Evolutionary conservation across 2,797 vertebrate species (phyloP).

Genomic region (Crax fasciolata): DNA sequence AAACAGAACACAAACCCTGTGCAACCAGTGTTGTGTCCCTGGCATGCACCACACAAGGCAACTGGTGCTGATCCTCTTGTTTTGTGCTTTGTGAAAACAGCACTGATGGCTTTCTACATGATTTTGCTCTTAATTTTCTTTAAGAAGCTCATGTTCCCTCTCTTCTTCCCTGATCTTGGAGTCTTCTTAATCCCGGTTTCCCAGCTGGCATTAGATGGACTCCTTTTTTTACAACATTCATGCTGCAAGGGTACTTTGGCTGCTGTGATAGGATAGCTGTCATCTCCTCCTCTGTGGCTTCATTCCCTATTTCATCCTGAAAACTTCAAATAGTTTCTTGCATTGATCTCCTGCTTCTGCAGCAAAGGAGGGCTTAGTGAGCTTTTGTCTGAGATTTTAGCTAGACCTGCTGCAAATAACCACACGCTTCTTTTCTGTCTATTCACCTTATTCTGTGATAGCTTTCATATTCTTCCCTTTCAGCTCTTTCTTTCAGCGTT

Average conservation of each 20-base stretch:
- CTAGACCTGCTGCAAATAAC: neutral
- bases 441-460: neutral
- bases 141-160: neutral
- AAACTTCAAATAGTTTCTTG: neutral
- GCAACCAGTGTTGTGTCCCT: neutral
- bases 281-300: neutral
- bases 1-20: neutral
- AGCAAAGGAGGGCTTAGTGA: neutral
- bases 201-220: neutral
- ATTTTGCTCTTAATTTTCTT: neutral
- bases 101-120: neutral
- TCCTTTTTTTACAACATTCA: neutral
- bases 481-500: neutral
- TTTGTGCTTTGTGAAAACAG: neutral
- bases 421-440: neutral
- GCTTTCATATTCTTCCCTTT: neutral
- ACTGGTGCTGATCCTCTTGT: neutral
- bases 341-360: neutral
- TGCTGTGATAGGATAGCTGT: neutral
- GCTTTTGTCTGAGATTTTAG: conserved; percentile 17
- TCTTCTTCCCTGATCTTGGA: neutral
- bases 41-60: neutral
- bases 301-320: neutral
- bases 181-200: neutral
- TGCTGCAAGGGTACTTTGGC: neutral